phyloP scores from a whole-genome alignment of 2,888 invertebrate genomes.

The Drosophila planitibia region DNA sequence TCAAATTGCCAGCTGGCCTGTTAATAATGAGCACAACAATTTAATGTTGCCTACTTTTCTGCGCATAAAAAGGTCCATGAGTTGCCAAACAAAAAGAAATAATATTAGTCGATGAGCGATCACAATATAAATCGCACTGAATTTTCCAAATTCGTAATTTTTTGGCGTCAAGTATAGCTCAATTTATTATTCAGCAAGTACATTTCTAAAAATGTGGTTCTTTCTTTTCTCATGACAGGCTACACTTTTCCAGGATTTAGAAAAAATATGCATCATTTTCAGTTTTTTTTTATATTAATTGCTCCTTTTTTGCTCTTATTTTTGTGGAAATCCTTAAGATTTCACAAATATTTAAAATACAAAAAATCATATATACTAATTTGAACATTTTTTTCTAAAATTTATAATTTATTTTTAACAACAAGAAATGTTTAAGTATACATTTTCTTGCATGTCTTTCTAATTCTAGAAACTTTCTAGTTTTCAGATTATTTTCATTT shows the following conservation, averaged over 20 bases:
- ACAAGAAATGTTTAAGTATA: no score
- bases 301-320: no score
- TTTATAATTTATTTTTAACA: no score
- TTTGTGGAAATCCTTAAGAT: no score
- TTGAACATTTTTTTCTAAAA: no score
- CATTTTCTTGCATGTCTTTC: no score
- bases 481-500: not conserved
- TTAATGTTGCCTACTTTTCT: constrained; percentile 65
- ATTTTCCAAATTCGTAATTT: not conserved
- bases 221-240: not conserved
- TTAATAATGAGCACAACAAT: constrained; percentile 37
- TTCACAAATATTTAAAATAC: not conserved
- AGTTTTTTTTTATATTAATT: no score
- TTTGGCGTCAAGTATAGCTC: not conserved
- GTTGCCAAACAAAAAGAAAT: constrained; percentile 29
- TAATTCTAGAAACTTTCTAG: not conserved
- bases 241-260: not conserved
- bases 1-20: constrained; percentile 52
- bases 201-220: not conserved
- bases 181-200: not conserved
- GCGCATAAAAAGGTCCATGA: constrained; percentile 53
- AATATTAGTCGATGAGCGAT: constrained; percentile 35
- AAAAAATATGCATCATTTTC: not conserved
- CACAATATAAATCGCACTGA: not conserved
- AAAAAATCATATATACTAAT: no score